Evolutionary conservation across 1,140 invertebrate species (phyloP).

Genomic region (Halotydeus destructor): DNA sequence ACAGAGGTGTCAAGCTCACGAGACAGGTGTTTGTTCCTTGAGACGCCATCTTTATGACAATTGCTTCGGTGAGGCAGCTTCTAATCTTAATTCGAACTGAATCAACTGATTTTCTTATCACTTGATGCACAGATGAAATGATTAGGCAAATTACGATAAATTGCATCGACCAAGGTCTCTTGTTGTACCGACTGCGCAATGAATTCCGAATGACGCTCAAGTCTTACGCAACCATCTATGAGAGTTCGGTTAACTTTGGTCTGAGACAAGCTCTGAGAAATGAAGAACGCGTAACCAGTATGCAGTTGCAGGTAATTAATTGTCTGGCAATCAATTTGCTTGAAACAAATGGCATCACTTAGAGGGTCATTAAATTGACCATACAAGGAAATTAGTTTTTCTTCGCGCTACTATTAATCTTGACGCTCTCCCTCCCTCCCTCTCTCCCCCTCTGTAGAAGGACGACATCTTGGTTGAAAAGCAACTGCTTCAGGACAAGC

Average conservation of each 20-base stretch:
- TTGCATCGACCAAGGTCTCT: conserved; percentile 82
- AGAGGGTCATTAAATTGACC: too few relatives aligned
- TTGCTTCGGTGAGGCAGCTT: conserved; percentile 58
- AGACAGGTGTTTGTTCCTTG: conserved; percentile 90
- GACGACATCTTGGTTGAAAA: too few relatives aligned
- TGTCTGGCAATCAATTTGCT: too few relatives aligned
- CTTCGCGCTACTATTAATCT: too few relatives aligned
- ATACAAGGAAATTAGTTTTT: too few relatives aligned
- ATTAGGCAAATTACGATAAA: conserved; percentile 90
- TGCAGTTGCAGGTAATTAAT: neutral
- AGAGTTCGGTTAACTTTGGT: conserved; percentile 90
- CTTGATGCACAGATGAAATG: conserved; percentile 46
- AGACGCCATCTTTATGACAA: conserved; percentile 82
- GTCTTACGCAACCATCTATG: conserved; percentile 82
- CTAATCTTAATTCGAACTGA: too few relatives aligned
- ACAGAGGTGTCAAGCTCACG: conserved; percentile 65
- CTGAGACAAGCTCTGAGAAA: conserved; percentile 75
- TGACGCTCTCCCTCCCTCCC: too few relatives aligned
- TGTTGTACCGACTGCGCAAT: conserved; percentile 73
- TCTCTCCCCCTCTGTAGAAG: too few relatives aligned
- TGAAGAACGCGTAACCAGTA: conserved; percentile 26
- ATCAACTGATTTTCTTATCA: neutral
- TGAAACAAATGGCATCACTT: neutral
- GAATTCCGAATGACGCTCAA: conserved; percentile 89
- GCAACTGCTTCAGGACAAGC: too few relatives aligned